Evolutionary conservation across 2,797 vertebrate genomes (phyloP), one percentile per base, ranked within the genome.

Genomic region (Gymnopithys bicolor): DNA sequence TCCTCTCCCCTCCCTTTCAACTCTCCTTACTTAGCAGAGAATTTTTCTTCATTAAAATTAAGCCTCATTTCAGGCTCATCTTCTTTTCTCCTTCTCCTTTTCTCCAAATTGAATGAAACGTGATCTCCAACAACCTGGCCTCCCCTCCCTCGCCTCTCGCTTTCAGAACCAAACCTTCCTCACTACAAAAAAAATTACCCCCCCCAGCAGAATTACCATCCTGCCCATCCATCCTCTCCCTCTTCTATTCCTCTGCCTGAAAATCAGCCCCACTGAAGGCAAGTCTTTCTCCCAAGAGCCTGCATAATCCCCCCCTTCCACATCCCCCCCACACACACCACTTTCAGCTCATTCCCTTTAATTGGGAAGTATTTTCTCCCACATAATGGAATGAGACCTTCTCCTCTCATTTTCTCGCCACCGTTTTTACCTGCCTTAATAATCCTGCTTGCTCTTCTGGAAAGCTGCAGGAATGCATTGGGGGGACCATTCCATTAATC

Each of bases 11-110:
- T 97, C 97, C 96, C 89, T 96, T 96, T 92, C 94, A 92, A 96
- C 95, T 96, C 95, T 94, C 96, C 95, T 94, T 93, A 95, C 96
- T 97, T 95, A 94, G 96, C 77, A 3, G 94, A 95, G 94, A 97
- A 98, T 97, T 97, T 96, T 89, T 91, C 97, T 97, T 97, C 96
- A 97, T 97, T 98, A 97, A 97, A 97, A 97, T 97, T 97, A 98
- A 97, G 95, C 89, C 86, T 98, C 93, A 93, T 97, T 98, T 97
- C 96, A 97, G 85, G 78, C 93, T 97, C 96, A 96, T 97, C 96
- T 96, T 95, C 90, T 95, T 97, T 96, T 96, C 88, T 96, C 93
- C 86, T 96, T 93, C 88, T 87, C 84, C 94, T 94, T 93, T 94
- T 91, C 97, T 97, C 96, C 96, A 96, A 97, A 95, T 81, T 92